Evolutionary conservation across 2,888 invertebrate species (phyloP).

Genomic region (Yponomeuta cagnagella): DNA sequence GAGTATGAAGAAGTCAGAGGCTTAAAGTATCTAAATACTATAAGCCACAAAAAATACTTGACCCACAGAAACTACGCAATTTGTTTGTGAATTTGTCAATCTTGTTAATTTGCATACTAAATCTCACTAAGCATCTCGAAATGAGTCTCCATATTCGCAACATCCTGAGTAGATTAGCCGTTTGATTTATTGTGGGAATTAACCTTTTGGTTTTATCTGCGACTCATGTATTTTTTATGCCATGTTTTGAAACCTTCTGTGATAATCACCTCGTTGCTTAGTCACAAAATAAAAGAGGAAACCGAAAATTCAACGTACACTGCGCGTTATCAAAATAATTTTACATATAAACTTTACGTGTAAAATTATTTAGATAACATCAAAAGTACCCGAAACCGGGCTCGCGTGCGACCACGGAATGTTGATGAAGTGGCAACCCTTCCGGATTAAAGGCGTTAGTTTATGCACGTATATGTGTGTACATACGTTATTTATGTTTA

Average conservation of each 20-base stretch:
- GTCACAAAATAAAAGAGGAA: background rate
- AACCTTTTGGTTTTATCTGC: background rate
- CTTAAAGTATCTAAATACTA: too few relatives aligned
- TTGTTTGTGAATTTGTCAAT: conserved; percentile 28
- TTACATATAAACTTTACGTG: too few relatives aligned
- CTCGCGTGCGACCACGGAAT: too few relatives aligned
- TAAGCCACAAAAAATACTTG: background rate
- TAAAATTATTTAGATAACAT: too few relatives aligned
- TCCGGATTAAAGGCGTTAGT: too few relatives aligned
- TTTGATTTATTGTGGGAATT: conserved; percentile 5
- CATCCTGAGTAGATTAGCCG: background rate
- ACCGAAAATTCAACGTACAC: too few relatives aligned
- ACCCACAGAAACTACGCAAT: background rate
- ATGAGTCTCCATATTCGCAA: conserved; percentile 3
- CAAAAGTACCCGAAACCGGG: too few relatives aligned
- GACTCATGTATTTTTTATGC: background rate
- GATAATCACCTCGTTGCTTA: background rate
- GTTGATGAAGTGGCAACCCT: too few relatives aligned
- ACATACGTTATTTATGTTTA: too few relatives aligned
- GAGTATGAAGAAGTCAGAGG: too few relatives aligned
- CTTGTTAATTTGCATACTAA: conserved; percentile 8
- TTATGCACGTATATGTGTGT: too few relatives aligned
- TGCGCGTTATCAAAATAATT: too few relatives aligned
- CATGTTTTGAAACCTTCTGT: background rate
- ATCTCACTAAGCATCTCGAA: background rate